phyloP scores from a whole-genome alignment of 2,888 invertebrate genomes.

The Callyntrura guangdongensis region DNA sequence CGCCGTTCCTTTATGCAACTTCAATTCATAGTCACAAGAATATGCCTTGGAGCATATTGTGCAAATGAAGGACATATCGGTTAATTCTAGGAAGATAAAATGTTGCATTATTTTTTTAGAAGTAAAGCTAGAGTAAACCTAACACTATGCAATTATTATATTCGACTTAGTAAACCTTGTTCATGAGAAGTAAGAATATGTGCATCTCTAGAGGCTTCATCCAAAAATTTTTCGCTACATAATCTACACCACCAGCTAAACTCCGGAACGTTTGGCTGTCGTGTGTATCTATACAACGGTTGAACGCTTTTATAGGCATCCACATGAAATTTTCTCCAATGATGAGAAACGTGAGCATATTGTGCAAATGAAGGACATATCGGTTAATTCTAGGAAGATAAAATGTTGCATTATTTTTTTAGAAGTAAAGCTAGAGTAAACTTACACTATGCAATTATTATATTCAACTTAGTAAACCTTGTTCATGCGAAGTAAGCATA shows the following conservation, averaged over 20 bases:
- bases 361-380: background rate
- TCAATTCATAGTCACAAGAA: background rate
- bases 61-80: background rate
- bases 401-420: background rate
- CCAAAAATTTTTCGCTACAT: slow-evolving; percentile 32
- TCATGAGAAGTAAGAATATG: slow-evolving; percentile 13
- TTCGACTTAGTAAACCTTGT: background rate
- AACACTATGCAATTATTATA: no score
- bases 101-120: background rate
- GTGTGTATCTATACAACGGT: background rate
- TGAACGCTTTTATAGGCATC: background rate
- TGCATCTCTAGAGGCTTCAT: background rate
- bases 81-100: background rate
- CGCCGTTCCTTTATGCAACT: background rate
- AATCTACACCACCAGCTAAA: slow-evolving; percentile 39
- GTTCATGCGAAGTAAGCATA: background rate
- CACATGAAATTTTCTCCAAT: background rate
- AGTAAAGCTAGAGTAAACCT: no score
- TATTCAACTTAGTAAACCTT: background rate
- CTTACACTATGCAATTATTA: no score
- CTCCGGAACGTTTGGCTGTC: slow-evolving; percentile 19
- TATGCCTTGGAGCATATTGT: slow-evolving; percentile 11
- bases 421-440: background rate
- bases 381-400: background rate
- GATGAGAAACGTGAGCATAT: background rate